These are phyloP conservation scores for Nezara viridula DNA, from an alignment of 2,888 invertebrate genomes.

Conservation along the genomic window DNA sequence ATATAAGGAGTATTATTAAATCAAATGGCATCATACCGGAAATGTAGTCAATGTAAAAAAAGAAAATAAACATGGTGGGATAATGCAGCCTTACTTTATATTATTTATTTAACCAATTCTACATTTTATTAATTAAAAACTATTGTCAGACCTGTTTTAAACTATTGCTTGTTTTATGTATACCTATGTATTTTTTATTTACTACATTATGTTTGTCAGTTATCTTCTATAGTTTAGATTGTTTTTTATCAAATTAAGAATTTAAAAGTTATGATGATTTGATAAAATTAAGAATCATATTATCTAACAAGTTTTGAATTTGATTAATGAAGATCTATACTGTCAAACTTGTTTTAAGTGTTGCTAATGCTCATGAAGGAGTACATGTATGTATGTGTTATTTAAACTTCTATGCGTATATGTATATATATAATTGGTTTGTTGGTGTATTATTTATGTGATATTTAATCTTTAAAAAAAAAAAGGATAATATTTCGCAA, in stretches of 20 bases:
- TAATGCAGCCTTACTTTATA: no score
- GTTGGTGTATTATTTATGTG: not conserved
- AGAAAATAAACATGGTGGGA: no score
- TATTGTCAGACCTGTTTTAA: no score
- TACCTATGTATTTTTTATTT: not conserved
- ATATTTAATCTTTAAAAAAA: conserved; percentile 6
- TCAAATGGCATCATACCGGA: no score
- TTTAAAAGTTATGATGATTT: not conserved
- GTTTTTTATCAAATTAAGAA: not conserved
- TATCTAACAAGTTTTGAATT: not conserved
- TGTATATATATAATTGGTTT: not conserved
- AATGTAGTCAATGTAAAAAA: no score
- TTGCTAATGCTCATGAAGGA: no score
- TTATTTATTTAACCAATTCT: no score
- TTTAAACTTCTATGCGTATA: not conserved
- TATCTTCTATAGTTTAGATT: not conserved
- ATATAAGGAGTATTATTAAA: no score
- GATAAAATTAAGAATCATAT: not conserved
- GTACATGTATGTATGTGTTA: not conserved
- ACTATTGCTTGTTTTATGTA: no score
- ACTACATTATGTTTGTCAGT: not conserved
- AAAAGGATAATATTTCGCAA: not conserved
- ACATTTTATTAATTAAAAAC: no score
- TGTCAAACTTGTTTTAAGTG: not conserved
- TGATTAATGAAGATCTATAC: not conserved